Evolutionary conservation across 2,113 vertebrate genomes (phyloP).

Genomic region (Poeciliopsis turrubarensis): DNA sequence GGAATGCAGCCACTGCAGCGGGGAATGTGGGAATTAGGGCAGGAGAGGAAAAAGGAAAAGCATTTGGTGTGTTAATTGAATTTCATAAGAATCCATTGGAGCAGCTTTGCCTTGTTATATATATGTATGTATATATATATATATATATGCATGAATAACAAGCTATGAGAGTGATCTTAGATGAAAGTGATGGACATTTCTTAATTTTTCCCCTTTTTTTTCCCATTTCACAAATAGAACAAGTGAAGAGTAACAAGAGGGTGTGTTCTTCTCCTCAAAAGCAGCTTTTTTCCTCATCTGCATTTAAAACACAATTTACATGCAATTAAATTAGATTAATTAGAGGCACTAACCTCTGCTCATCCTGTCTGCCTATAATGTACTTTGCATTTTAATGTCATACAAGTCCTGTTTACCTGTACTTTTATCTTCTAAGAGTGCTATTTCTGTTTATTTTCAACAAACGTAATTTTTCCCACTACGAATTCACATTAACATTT

Average conservation of each 20-base stretch:
- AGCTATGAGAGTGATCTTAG: neutral
- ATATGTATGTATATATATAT: neutral
- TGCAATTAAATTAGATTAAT: slow-evolving; percentile 81
- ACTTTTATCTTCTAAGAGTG: slow-evolving; percentile 45
- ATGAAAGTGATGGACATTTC: neutral
- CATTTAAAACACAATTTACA: slow-evolving; percentile 79
- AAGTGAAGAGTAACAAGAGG: slow-evolving; percentile 46
- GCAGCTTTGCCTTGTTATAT: slow-evolving; percentile 33
- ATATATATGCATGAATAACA: no score
- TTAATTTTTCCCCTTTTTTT: slow-evolving; percentile 25
- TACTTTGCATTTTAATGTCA: slow-evolving; percentile 77
- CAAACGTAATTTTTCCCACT: slow-evolving; percentile 5
- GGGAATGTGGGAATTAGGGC: slow-evolving; percentile 76
- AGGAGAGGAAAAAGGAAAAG: slow-evolving; percentile 66
- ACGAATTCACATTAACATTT: neutral
- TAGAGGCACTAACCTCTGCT: slow-evolving; percentile 76
- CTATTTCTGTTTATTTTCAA: slow-evolving; percentile 27
- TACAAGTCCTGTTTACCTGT: slow-evolving; percentile 59
- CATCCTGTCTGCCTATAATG: slow-evolving; percentile 61
- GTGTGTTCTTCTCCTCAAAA: slow-evolving; percentile 25
- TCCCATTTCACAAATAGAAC: slow-evolving; percentile 45
- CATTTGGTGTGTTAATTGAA: slow-evolving; percentile 76
- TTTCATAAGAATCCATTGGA: slow-evolving; percentile 67
- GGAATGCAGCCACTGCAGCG: slow-evolving; percentile 72
- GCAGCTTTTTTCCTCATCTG: slow-evolving; percentile 55